Evolutionary conservation across 2,113 vertebrate species (phyloP), one percentile per base, ranked within the genome.

Genomic region (Siniperca knerii): DNA sequence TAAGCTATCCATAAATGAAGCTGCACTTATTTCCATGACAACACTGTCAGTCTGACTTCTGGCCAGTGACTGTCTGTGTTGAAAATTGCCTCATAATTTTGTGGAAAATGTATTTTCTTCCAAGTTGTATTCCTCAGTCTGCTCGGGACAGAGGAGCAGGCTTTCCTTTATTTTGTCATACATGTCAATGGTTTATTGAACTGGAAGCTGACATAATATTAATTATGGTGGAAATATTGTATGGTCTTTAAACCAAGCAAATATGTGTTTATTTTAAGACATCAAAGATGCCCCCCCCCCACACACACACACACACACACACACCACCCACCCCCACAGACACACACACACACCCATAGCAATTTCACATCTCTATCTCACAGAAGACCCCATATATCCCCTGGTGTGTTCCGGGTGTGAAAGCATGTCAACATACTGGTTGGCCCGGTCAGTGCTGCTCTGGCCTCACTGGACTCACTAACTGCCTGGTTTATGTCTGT

Each of bases 381-480:
- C 40, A 80, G 62, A 66, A 82, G 48, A 50, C 54, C 58, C 66
- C 52, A 35, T 57, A 83, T 42, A 87, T 79, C 70, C 81, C 81
- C 76, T 69, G 0, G 79, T 89, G 86, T 84, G 66, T 70, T 88
- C 58, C 87, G 69, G 72, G 64, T 89, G 73, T 93, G 90, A 93
- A 89, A 92, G 91, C 86, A 89, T 91, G 85, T 93, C 90, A 92
- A 84, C 89, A 88, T 60, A 81, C 82, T 88, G 81, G 69, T 89
- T 92, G 90, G 90, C 89, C 90, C 18, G 81, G 86, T 90, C 86
- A 91, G 78, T 75, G 64, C 84, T 91, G 60, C 83, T 88, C 68
- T 91, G 89, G 88, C 90, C 91, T 91, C 91, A 21, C 90, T 85
- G 87, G 90, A 92, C 88, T 89, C 78, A 84, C 90, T 94, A 93